Percentiles rank a stretch among this genome's conserved stretches.
Conservation (phyloP, 2,113 vertebrate genomes). For the Tragelaphus imberbis region DNA sequence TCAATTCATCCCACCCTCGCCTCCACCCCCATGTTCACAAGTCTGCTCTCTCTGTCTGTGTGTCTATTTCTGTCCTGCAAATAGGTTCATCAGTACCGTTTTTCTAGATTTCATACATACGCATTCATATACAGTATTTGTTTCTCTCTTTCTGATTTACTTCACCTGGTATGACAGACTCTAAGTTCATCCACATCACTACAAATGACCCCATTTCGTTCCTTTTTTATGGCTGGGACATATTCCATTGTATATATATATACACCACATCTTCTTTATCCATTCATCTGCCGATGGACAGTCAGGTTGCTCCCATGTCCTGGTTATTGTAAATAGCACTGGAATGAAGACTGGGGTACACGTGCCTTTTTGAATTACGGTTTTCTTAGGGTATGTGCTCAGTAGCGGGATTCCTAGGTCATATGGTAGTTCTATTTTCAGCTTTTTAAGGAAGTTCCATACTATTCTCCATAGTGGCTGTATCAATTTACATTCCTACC, state of each 20-base stretch:
- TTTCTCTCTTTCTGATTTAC: not conserved
- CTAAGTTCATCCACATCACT: not conserved
- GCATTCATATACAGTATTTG: not conserved
- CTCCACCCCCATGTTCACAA: not conserved
- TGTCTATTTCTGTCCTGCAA: not conserved
- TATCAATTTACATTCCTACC: not conserved
- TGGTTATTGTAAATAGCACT: not conserved
- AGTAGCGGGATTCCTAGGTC: not conserved
- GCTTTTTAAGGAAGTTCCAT: not conserved
- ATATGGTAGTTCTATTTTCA: not conserved
- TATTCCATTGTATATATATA: not conserved
- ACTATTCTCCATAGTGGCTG: not conserved
- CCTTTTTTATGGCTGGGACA: not conserved
- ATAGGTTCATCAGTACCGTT: not conserved
- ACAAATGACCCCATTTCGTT: not conserved
- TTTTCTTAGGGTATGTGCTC: not conserved
- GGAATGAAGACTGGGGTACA: not conserved
- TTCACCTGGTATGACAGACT: not conserved
- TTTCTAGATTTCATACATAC: not conserved
- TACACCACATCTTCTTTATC: not conserved
- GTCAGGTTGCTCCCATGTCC: not conserved
- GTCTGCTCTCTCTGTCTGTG: not conserved
- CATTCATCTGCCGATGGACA: not conserved
- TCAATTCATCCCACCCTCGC: not conserved
- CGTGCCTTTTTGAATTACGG: not conserved